Evolutionary conservation across 2,888 invertebrate species (phyloP), one percentile per base, ranked within the genome.

Genomic region (Dugesia japonica): DNA sequence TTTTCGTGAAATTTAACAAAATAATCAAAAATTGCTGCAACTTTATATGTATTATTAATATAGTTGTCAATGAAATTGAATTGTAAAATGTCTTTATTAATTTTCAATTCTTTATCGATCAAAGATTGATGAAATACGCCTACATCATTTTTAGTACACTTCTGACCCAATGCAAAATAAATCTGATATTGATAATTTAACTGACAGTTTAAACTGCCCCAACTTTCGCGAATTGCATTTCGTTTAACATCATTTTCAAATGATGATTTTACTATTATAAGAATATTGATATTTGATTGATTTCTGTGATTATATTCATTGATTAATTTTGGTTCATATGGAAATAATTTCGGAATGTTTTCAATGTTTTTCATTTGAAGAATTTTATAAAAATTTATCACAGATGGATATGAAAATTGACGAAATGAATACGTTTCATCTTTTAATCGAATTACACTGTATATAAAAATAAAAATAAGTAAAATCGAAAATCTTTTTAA

Each of bases 41-140:
- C 56, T 56, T 56, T 56, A n/a, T 56, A 56, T 4, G 56, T 56
- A n/a, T 56, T 56, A n/a, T 56, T 56, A n/a, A 20, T n/a, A 56
- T 56, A 56, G 17, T n/a, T 56, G n/a, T 56, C 56, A 23, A 23
- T 56, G 56, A 56, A 56, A 56, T 56, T 23, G 56, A 56, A 56
- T 23, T 56, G 56, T 56, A 56, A 13, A 56, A 56, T 56, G 17
- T 56, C 56, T 4, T 56, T 56, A n/a, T 56, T 13, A 7, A 9
- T 1, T 23, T 4, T 23, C 23, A n/a, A 56, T 56, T 56, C 56
- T 56, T 56, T 4, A 56, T 56, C 56, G 17, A 56, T 56, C 7
- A 4, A 9, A 7, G 56, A 4, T 23, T 56, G 56, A n/a, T 9
- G 4, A 4, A 56, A 56, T 20, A n/a, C 9, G 7, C n/a, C 20